These are phyloP conservation scores for Microplitis manilae DNA, from an alignment of 2,888 invertebrate genomes.

Conservation along the genomic window DNA sequence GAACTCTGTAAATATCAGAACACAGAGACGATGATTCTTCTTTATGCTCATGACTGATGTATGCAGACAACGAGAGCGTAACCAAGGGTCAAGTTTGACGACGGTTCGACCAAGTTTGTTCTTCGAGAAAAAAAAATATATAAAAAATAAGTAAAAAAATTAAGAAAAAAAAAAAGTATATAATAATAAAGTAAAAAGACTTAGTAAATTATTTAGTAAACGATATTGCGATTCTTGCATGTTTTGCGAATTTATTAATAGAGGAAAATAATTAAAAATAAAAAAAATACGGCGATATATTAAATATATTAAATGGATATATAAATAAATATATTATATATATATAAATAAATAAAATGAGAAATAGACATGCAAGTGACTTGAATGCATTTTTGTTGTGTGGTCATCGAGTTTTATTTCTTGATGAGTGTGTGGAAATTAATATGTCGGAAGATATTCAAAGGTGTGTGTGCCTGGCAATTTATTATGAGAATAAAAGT, in stretches of 20 bases:
- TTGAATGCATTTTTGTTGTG: slow-evolving; percentile 20
- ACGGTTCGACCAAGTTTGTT: slow-evolving; percentile 35
- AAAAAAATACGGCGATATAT: slow-evolving; percentile 17
- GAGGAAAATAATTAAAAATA: slow-evolving; percentile 20
- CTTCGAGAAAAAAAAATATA: slow-evolving; percentile 8
- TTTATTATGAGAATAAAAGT: slow-evolving; percentile 8
- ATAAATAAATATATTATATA: slow-evolving; percentile 21
- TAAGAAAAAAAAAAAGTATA: slow-evolving; percentile 2
- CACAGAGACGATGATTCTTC: neutral
- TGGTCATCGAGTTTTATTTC: slow-evolving; percentile 1
- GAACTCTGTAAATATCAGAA: neutral
- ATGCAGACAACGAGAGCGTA: slow-evolving; percentile 24
- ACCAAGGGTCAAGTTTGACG: slow-evolving; percentile 25
- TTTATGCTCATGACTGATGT: neutral
- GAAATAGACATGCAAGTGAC: slow-evolving; percentile 10
- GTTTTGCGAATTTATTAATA: slow-evolving; percentile 47
- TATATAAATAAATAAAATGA: slow-evolving; percentile 15
- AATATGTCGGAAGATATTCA: neutral
- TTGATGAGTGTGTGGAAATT: slow-evolving; percentile 6
- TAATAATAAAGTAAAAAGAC: slow-evolving; percentile 56
- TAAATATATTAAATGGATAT: slow-evolving; percentile 25
- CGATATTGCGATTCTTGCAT: slow-evolving; percentile 62
- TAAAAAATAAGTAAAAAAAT: slow-evolving; percentile 8
- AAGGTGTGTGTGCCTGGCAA: slow-evolving; percentile 17
- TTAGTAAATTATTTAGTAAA: slow-evolving; percentile 70